phyloP scores from a whole-genome alignment of 2,797 vertebrate species.

The Harpagifer antarcticus region DNA sequence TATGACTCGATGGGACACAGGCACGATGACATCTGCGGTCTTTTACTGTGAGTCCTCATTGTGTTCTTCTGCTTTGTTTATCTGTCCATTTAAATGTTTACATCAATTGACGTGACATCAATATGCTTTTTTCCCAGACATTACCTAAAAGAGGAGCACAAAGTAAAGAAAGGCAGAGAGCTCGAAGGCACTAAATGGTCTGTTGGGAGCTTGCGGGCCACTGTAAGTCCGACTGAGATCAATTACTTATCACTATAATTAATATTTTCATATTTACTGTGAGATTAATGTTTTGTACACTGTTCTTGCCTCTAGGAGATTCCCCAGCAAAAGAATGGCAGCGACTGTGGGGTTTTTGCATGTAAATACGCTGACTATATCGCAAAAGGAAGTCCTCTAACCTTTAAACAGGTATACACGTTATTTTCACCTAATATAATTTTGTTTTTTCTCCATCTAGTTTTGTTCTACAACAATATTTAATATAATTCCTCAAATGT shows the following conservation, averaged over 20 bases:
- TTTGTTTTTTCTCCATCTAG: not conserved
- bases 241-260: not conserved
- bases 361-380: constrained; percentile 96
- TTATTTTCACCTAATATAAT: not conserved
- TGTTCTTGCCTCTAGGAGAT: constrained; percentile 86
- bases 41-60: constrained; percentile 88
- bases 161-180: constrained; percentile 87
- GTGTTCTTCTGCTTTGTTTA: constrained; percentile 1
- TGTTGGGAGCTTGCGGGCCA: constrained; percentile 83
- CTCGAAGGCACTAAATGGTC: constrained; percentile 88
- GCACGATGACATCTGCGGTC: constrained; percentile 88
- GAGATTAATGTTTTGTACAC: not conserved
- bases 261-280: not conserved
- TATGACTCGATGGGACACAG: constrained; percentile 93
- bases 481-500: not conserved
- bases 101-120: not conserved
- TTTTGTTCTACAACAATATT: not conserved
- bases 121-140: constrained; percentile 78
- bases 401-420: constrained; percentile 89
- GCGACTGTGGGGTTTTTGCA: constrained; percentile 94
- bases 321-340: constrained; percentile 93
- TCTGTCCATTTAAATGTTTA: not conserved
- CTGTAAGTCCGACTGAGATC: constrained; percentile 75
- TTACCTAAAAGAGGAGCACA: constrained; percentile 93
- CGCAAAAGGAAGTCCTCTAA: constrained; percentile 87